Percentiles rank a stretch among this genome's conserved stretches.
Conservation (phyloP, 2,888 invertebrate species). For the Tetranychus truncatus region DNA sequence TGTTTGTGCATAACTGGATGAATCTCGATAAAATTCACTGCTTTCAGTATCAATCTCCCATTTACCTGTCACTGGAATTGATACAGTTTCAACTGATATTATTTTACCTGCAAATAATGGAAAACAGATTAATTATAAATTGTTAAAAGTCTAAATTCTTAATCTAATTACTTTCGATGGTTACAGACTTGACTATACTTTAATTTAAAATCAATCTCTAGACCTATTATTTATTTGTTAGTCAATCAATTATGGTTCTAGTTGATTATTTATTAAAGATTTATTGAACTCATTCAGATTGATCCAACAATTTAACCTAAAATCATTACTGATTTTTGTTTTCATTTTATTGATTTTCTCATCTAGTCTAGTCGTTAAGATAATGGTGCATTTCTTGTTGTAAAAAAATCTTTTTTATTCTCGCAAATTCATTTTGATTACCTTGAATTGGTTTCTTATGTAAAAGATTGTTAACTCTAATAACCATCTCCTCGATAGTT, state of each 20-base stretch:
- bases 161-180: too few species aligned
- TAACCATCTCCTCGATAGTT: slow-evolving; percentile 16
- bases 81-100: slow-evolving; percentile 15
- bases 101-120: slow-evolving; percentile 13
- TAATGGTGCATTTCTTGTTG: not conserved
- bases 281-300: too few species aligned
- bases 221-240: too few species aligned
- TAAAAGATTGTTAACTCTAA: slow-evolving; percentile 13
- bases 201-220: too few species aligned
- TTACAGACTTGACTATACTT: too few species aligned
- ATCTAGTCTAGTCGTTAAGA: too few species aligned
- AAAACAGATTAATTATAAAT: not conserved
- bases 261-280: too few species aligned
- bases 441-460: slow-evolving; percentile 15
- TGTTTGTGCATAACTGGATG: slow-evolving; percentile 9
- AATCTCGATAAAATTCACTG: slow-evolving; percentile 3
- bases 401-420: not conserved
- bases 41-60: slow-evolving; percentile 17
- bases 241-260: too few species aligned
- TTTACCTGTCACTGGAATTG: slow-evolving; percentile 11
- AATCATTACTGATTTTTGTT: too few species aligned
- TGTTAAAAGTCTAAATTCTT: too few species aligned
- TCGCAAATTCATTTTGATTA: not conserved
- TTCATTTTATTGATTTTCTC: too few species aligned
- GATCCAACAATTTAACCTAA: too few species aligned